A percentile compares a stretch with the other conserved stretches of the same genome.
These are phyloP conservation scores for Amorpha juglandis DNA, from an alignment of 2,888 invertebrate species.

Conservation along the genomic window DNA sequence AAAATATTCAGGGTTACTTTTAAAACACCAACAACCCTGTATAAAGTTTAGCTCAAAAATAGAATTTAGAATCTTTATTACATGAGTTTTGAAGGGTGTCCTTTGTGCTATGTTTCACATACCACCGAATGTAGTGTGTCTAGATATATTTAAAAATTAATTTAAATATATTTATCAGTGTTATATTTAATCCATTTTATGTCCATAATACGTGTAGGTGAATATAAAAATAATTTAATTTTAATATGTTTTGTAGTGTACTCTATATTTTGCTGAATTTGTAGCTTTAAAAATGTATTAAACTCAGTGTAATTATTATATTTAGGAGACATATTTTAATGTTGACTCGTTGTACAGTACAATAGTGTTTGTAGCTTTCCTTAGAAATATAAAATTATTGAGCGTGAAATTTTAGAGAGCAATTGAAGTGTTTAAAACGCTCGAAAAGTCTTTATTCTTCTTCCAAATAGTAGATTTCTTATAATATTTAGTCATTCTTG, in stretches of 20 bases:
- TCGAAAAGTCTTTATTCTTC: slow-evolving; percentile 13
- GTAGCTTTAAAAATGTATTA: slow-evolving; percentile 22
- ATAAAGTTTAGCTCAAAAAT: no score
- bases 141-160: no score
- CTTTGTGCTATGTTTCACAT: no score
- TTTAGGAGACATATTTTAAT: slow-evolving; percentile 13
- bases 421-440: slow-evolving; percentile 11
- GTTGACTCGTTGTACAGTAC: slow-evolving; percentile 24
- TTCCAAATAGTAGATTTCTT: slow-evolving; percentile 19
- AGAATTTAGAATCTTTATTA: no score
- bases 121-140: no score
- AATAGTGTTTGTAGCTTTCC: slow-evolving; percentile 17
- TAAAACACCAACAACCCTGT: no score
- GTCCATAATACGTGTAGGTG: neutral
- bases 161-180: no score
- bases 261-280: slow-evolving; percentile 16
- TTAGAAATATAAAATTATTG: neutral
- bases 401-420: neutral
- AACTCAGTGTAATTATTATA: slow-evolving; percentile 12
- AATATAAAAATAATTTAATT: slow-evolving; percentile 10
- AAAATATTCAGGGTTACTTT: no score
- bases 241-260: slow-evolving; percentile 10
- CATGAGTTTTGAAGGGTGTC: no score
- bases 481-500: neutral
- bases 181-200: no score